phyloP scores from a whole-genome alignment of 1,140 invertebrate species.

The Berghia stephanieae region DNA sequence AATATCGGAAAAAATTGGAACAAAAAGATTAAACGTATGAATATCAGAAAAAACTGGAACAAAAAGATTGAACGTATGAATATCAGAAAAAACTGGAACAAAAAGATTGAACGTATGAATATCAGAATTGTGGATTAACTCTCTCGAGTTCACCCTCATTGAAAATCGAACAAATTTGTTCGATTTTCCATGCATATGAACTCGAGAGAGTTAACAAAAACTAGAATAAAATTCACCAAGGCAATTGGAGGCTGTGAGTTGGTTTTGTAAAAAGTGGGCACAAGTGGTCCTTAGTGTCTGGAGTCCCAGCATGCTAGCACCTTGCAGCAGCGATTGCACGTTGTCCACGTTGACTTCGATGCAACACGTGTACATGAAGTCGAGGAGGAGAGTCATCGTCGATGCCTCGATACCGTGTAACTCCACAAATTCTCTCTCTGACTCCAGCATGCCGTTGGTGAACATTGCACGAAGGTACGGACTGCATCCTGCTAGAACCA shows the following conservation, averaged over 20 bases:
- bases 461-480: slow-evolving; percentile 65
- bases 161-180: no score
- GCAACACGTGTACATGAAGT: slow-evolving; percentile 87
- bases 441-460: slow-evolving; percentile 65
- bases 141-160: no score
- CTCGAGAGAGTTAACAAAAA: no score
- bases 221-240: slow-evolving; percentile 47
- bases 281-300: slow-evolving; percentile 62
- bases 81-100: no score
- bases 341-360: slow-evolving; percentile 76
- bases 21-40: no score
- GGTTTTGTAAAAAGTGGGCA: slow-evolving; percentile 59
- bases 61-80: not conserved
- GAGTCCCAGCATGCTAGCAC: slow-evolving; percentile 58
- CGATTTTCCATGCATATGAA: no score
- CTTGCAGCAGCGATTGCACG: slow-evolving; percentile 85
- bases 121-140: not conserved
- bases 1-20: no score
- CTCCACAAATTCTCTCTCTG: slow-evolving; percentile 76
- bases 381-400: slow-evolving; percentile 80
- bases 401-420: slow-evolving; percentile 81
- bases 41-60: no score
- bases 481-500: slow-evolving; percentile 62
- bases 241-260: slow-evolving; percentile 60
- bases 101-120: not conserved